These are phyloP conservation scores for Noctua janthe DNA, from an alignment of 2,888 invertebrate species.

Conservation along the genomic window DNA sequence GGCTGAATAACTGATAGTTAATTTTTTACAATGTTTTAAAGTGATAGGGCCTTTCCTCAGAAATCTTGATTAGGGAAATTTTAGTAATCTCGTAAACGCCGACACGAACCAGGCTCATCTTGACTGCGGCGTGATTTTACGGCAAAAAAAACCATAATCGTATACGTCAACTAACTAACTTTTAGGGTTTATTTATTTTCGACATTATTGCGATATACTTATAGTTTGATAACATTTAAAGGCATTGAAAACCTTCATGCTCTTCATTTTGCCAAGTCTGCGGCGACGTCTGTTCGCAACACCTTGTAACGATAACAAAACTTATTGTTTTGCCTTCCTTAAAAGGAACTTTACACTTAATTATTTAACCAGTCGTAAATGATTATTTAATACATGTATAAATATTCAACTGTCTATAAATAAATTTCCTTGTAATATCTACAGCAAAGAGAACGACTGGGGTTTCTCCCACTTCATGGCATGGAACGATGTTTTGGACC, in stretches of 20 bases:
- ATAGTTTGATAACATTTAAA: neutral
- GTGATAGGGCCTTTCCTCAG: too few relatives aligned
- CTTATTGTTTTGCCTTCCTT: neutral
- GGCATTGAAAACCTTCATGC: neutral
- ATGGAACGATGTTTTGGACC: constrained; percentile 98
- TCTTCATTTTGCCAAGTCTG: neutral
- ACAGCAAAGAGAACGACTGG: constrained; percentile 95
- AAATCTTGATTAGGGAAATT: neutral
- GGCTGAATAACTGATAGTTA: too few relatives aligned
- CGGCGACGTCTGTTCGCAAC: neutral
- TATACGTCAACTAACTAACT: neutral
- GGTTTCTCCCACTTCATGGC: constrained; percentile 99
- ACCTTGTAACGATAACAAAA: neutral
- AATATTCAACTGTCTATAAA: constrained; percentile 6
- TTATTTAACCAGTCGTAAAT: neutral
- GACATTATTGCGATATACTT: neutral
- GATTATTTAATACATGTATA: neutral
- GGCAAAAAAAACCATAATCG: neutral
- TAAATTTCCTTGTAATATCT: constrained; percentile 17
- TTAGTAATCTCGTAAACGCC: neutral
- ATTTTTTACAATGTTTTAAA: neutral
- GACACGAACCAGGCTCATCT: too few relatives aligned
- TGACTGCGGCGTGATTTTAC: neutral
- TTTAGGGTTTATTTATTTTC: constrained; percentile 10
- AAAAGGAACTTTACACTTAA: neutral